These are phyloP conservation scores for Oncorhynchus nerka DNA, from an alignment of 2,113 vertebrate species.

Conservation along the genomic window DNA sequence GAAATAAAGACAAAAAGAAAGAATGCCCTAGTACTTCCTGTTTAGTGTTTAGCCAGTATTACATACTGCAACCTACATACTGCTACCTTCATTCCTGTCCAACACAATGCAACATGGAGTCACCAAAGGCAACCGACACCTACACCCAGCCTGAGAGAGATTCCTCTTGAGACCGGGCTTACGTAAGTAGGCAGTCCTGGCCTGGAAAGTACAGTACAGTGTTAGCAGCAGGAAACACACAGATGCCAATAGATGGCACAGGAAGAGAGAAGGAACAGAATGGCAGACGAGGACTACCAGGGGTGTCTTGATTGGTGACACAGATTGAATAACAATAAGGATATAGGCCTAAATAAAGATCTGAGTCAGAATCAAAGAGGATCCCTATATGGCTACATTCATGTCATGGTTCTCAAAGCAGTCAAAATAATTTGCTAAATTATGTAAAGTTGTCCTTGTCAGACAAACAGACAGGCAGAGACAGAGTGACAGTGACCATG, in stretches of 20 bases:
- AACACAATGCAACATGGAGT: conserved; percentile 57
- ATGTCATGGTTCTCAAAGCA: no score
- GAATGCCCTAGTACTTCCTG: no score
- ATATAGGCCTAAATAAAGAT: no score
- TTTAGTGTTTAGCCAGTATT: no score
- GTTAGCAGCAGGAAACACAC: not conserved
- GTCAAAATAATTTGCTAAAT: no score
- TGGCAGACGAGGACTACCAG: conserved; percentile 58
- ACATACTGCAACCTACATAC: not conserved
- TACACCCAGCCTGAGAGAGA: conserved; percentile 43
- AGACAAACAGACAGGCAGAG: conserved; percentile 16
- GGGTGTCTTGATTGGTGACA: conserved; percentile 7
- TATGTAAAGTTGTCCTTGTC: no score
- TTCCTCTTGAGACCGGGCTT: conserved; percentile 67
- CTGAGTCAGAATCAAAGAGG: no score
- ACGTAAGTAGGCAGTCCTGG: conserved; percentile 55
- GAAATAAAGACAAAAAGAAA: not conserved
- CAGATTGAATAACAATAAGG: no score
- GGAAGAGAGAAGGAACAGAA: conserved; percentile 30
- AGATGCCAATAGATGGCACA: conserved; percentile 58
- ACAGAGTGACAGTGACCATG: not conserved
- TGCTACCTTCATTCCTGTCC: conserved; percentile 18
- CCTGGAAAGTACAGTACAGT: conserved; percentile 45
- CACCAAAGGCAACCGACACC: conserved; percentile 61
- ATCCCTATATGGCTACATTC: no score